Percentiles rank a stretch among this genome's conserved stretches.
Evolutionary conservation across 2,113 vertebrate genomes (phyloP).

Genomic region (Astur gentilis): DNA sequence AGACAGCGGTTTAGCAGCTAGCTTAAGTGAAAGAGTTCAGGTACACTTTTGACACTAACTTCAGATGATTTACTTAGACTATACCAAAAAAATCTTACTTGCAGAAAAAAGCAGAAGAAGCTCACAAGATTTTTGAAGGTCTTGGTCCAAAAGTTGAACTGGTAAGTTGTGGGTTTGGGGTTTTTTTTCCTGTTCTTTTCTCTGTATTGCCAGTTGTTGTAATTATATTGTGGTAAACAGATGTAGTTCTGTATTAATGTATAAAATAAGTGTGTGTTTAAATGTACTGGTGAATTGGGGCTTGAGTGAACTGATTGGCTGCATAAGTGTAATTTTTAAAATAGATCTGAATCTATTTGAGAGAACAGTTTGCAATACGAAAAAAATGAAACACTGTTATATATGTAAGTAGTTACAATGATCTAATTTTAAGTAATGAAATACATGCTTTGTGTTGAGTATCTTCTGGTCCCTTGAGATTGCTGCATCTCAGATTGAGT

Average conservation of each 20-base stretch:
- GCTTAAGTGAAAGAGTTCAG: not conserved
- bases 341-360: not conserved
- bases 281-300: not conserved
- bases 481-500: not conserved
- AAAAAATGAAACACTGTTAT: not conserved
- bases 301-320: not conserved
- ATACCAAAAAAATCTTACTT: constrained; percentile 37
- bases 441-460: not conserved
- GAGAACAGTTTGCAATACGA: not conserved
- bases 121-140: constrained; percentile 97
- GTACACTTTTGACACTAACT: not conserved
- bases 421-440: not conserved
- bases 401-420: not conserved
- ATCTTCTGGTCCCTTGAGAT: not conserved
- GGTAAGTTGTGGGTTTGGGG: constrained; percentile 72
- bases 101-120: constrained; percentile 99
- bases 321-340: not conserved
- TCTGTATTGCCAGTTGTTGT: not conserved
- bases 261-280: not conserved
- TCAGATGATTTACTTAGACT: not conserved
- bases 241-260: not conserved
- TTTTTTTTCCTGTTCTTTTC: not conserved
- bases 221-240: not conserved
- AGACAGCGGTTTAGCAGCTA: not conserved
- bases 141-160: constrained; percentile 96